A percentile compares a stretch with the other conserved stretches of the same genome.
These are phyloP conservation scores for Druon quercuslanigerum DNA, from an alignment of 1,140 invertebrate species.

Conservation along the genomic window DNA sequence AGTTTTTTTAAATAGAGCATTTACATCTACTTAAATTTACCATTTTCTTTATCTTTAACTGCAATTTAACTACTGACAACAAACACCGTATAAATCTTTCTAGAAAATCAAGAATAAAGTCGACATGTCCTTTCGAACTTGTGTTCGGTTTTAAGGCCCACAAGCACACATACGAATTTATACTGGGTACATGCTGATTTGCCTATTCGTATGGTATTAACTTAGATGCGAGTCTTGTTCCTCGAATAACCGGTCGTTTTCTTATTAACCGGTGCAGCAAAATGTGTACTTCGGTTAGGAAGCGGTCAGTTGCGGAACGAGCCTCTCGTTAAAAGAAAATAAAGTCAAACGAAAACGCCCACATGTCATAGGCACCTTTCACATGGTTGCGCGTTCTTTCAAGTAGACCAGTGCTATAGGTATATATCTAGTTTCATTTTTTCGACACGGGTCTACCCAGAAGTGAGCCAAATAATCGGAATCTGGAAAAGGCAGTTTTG, in stretches of 20 bases:
- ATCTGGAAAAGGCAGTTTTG: conserved; percentile 7
- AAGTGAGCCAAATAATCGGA: conserved; percentile 25
- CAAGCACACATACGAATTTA: conserved; percentile 23
- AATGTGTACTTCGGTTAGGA: conserved; percentile 9
- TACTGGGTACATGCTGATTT: conserved; percentile 6
- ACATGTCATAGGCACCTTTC: conserved; percentile 46
- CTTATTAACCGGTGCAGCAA: conserved; percentile 29
- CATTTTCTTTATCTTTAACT: conserved; percentile 12
- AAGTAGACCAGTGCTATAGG: neutral
- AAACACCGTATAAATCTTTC: neutral
- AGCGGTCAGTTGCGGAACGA: conserved; percentile 21
- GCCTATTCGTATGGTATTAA: conserved; percentile 3
- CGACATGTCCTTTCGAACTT: conserved; percentile 19
- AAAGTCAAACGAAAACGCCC: conserved; percentile 42
- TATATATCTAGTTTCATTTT: conserved; percentile 28
- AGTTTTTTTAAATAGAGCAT: neutral
- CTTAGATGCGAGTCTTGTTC: conserved; percentile 9
- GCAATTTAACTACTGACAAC: conserved; percentile 12
- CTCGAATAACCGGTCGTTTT: conserved; percentile 26
- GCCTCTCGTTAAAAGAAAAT: conserved; percentile 31
- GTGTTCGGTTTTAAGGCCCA: conserved; percentile 8
- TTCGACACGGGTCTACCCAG: neutral
- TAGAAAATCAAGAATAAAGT: conserved; percentile 7
- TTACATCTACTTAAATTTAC: conserved; percentile 13
- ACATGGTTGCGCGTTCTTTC: conserved; percentile 33